A percentile compares a stretch with the other conserved stretches of the same genome.
These are phyloP conservation scores for Origma solitaria DNA, from an alignment of 2,113 vertebrate species.

Conservation along the genomic window DNA sequence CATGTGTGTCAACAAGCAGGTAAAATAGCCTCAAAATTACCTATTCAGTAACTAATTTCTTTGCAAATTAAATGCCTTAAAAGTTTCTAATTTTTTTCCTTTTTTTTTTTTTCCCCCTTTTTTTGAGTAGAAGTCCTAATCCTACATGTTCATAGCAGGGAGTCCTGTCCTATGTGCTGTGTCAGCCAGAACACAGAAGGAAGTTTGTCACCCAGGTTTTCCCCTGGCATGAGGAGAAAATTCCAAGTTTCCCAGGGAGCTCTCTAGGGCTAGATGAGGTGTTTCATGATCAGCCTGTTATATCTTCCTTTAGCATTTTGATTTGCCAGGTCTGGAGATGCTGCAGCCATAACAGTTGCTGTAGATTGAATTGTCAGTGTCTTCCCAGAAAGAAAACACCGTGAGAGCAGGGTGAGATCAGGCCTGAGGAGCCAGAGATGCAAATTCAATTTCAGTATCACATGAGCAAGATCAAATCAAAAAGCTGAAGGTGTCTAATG, in stretches of 20 bases:
- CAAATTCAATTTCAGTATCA: not conserved
- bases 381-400: not conserved
- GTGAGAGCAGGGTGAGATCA: not conserved
- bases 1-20: not conserved
- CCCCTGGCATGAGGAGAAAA: not conserved
- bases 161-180: not conserved
- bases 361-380: not conserved
- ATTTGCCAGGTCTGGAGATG: not conserved
- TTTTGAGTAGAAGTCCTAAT: not conserved
- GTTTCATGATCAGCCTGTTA: not conserved
- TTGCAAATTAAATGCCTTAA: conserved; percentile 24
- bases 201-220: not conserved
- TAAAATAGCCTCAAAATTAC: not conserved
- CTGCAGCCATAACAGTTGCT: not conserved
- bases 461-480: not conserved
- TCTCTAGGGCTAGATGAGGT: not conserved
- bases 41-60: not conserved
- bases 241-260: not conserved
- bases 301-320: not conserved
- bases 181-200: not conserved
- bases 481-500: not conserved
- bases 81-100: not conserved
- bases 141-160: not conserved
- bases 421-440: not conserved
- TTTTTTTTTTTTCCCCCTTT: fast-evolving